Conservation (phyloP, 1,140 invertebrate genomes). For the Drosophila nigromelanica region DNA sequence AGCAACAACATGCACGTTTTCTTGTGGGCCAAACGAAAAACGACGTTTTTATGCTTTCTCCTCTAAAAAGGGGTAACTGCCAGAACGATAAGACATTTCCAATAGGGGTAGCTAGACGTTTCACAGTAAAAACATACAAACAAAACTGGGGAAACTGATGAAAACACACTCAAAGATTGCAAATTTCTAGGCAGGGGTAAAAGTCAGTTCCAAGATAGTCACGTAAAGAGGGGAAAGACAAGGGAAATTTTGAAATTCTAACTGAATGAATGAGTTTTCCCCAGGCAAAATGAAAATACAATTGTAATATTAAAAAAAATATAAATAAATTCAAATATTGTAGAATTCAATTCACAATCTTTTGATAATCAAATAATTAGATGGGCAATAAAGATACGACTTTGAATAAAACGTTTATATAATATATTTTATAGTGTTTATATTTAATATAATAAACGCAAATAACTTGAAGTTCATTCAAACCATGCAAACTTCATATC, state of each 20-base stretch:
- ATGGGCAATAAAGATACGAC: too few relatives aligned
- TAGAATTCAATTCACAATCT: too few relatives aligned
- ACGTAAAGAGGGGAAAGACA: background rate
- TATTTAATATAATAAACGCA: background rate
- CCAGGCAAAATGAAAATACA: constrained; percentile 6
- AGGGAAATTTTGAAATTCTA: constrained; percentile 23
- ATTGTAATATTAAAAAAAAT: background rate
- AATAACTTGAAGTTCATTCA: too few relatives aligned
- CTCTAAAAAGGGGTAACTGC: background rate
- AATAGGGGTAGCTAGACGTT: constrained; percentile 9
- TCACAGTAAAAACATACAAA: background rate
- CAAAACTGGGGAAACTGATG: constrained; percentile 4
- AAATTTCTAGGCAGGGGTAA: constrained; percentile 27
- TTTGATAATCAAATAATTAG: too few relatives aligned
- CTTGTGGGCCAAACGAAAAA: constrained; percentile 25
- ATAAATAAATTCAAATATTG: too few relatives aligned
- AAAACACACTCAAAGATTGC: background rate
- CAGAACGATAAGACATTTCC: too few relatives aligned
- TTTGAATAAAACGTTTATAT: background rate
- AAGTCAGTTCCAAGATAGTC: background rate
- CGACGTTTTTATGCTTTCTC: background rate
- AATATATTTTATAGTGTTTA: background rate
- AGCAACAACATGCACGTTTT: constrained; percentile 16
- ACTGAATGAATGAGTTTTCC: background rate
- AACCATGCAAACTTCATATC: too few relatives aligned